Percentiles rank a stretch among this genome's conserved stretches.
These are phyloP conservation scores for Platichthys flesus DNA, from an alignment of 2,113 vertebrate genomes.

Conservation along the genomic window DNA sequence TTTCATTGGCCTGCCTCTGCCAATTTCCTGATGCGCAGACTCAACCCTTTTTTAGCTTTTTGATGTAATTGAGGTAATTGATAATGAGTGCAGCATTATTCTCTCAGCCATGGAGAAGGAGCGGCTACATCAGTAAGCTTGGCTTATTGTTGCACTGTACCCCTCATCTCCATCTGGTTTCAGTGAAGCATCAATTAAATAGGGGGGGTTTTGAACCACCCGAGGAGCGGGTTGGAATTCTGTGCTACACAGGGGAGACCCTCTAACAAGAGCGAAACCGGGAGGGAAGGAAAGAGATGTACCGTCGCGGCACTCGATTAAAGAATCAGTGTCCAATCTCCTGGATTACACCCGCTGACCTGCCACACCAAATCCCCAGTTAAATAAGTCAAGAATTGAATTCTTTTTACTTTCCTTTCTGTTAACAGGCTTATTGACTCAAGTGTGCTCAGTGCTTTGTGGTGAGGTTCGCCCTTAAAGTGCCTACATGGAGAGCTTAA, in stretches of 20 bases:
- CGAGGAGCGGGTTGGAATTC: conserved; percentile 65
- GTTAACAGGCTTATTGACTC: conserved; percentile 74
- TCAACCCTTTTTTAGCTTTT: conserved; percentile 23
- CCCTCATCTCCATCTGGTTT: conserved; percentile 57
- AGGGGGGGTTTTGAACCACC: conserved; percentile 5
- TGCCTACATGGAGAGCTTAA: conserved; percentile 52
- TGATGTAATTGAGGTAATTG: no score
- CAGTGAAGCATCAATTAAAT: conserved; percentile 40
- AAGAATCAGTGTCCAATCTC: conserved; percentile 75
- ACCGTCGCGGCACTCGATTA: conserved; percentile 69
- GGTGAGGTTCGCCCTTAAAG: conserved; percentile 57
- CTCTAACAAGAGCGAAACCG: conserved; percentile 44
- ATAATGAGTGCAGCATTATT: conserved; percentile 58
- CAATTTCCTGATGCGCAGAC: conserved; percentile 57
- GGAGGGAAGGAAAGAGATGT: conserved; percentile 50
- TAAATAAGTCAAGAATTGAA: conserved; percentile 71
- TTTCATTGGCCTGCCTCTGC: conserved; percentile 59
- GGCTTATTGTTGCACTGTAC: conserved; percentile 56
- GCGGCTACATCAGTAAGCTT: conserved; percentile 9
- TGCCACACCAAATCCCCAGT: conserved; percentile 67
- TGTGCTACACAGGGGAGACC: conserved; percentile 42
- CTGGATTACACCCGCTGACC: conserved; percentile 74
- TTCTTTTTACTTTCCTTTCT: conserved; percentile 52
- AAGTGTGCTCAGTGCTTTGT: conserved; percentile 57
- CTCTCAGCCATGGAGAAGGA: conserved; percentile 43